Base-by-base conservation (phyloP, 2,113 vertebrate genomes). In the Anthoscopus minutus region DNA sequence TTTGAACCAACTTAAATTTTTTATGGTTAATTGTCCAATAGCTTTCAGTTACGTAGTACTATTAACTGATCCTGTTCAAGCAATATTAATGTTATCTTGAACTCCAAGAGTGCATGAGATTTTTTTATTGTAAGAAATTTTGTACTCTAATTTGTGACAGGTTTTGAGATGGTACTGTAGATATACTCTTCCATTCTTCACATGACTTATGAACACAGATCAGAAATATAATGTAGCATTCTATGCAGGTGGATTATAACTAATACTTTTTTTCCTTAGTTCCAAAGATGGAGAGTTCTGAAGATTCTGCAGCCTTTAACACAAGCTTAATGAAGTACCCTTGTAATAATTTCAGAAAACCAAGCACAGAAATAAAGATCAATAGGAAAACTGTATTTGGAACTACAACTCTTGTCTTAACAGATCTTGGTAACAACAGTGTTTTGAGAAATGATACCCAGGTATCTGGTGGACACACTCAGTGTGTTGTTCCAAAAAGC, bases 341-440 rank as follows among this genome's bases (percentile, higher is more conserved):
- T 61, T 99, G 98, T 97, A 99, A 97, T 65, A 95, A 97, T 50
- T 99, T 99, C 93, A 94, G 94, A 92, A 99, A 99, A 92, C 97
- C 98, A 27, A 96, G 79, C 56, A 95, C 97, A 86, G 98, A 99
- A 97, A 94, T 98, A 88, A 99, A 99, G 98, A 97, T 99, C 92
- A 99, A 99, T 95, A 98, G 98, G 95, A 98, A 96, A 94, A 97
- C 99, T n/a, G 98, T 94, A 8, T 99, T 99, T 92, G 99, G 99
- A 91, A 98, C 96, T 61, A 96, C 98, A 83, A 99, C 99, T 38
- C 97, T 99, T 61, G 96, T 99, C 86, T 96, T 99, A 96, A 98
- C 97, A 14, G 98, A 99, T 97, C 96, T 99, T 85, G 98, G 97
- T 94, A 91, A 93, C 91, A 97, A 97, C 92, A 69, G 19, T 44